Evolutionary conservation across 2,888 invertebrate species (phyloP).

Genomic region (Erebia palarica): DNA sequence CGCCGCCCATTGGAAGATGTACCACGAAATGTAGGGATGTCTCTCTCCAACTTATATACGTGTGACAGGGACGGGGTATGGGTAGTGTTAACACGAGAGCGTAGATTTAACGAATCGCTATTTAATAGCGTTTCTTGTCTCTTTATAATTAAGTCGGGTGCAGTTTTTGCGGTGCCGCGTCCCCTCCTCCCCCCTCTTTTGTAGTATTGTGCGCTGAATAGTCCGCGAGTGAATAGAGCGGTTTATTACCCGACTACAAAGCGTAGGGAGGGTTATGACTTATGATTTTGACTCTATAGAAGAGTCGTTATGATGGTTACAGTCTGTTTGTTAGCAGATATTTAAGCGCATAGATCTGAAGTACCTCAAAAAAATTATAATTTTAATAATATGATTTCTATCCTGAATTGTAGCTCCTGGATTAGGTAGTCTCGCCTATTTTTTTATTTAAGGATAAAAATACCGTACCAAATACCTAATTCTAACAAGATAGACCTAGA

Average conservation of each 20-base stretch:
- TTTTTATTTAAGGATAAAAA: too few species aligned
- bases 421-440: too few species aligned
- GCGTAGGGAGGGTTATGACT: constrained; percentile 8
- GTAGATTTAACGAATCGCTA: constrained; percentile 82
- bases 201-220: constrained; percentile 70
- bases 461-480: too few species aligned
- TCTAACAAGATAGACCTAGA: too few species aligned
- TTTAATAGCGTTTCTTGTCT: constrained; percentile 82
- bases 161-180: constrained; percentile 75
- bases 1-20: constrained; percentile 88
- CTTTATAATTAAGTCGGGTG: constrained; percentile 83
- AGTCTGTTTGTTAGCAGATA: too few species aligned
- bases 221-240: constrained; percentile 50
- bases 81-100: constrained; percentile 77
- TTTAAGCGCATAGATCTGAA: too few species aligned
- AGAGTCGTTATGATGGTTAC: too few species aligned
- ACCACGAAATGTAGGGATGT: constrained; percentile 55
- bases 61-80: constrained; percentile 55
- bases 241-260: constrained; percentile 47
- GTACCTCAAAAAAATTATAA: too few species aligned
- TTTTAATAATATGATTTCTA: too few species aligned
- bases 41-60: constrained; percentile 48
- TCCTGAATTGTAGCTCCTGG: too few species aligned
- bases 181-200: constrained; percentile 44
- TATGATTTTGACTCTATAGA: neutral